phyloP scores from a whole-genome alignment of 2,888 invertebrate genomes.

The Agrochola macilenta region DNA sequence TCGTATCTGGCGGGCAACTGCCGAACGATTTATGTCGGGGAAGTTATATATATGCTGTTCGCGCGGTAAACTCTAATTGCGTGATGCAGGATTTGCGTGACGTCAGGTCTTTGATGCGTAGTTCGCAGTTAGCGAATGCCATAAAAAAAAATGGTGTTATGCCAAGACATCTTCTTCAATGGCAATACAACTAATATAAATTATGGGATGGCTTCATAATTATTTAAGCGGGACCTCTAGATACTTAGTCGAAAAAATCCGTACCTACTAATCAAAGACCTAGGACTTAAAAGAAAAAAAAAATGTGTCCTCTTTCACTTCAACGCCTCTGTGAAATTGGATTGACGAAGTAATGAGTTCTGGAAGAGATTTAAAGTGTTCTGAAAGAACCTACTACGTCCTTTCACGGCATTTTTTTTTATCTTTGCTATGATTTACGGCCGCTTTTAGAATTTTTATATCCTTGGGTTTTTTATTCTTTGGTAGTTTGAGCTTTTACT shows the following conservation, averaged over 20 bases:
- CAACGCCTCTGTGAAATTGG: slow-evolving; percentile 41
- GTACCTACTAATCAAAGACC: slow-evolving; percentile 11
- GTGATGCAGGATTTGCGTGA: no score
- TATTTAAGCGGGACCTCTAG: background rate
- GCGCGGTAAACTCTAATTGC: no score
- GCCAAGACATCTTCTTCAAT: no score
- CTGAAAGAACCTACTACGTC: slow-evolving; percentile 16
- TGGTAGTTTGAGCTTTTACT: slow-evolving; percentile 12
- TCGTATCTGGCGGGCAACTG: no score
- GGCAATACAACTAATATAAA: no score
- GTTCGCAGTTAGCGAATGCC: no score
- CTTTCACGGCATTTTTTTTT: slow-evolving; percentile 28
- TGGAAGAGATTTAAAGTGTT: slow-evolving; percentile 47
- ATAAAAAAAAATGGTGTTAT: no score
- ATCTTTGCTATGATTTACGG: slow-evolving; percentile 33
- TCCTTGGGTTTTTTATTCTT: slow-evolving; percentile 24
- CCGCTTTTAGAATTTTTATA: slow-evolving; percentile 15
- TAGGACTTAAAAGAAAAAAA: background rate
- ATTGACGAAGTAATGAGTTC: slow-evolving; percentile 34
- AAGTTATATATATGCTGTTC: no score
- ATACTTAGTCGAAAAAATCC: background rate
- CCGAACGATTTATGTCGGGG: no score
- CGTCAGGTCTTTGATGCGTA: no score
- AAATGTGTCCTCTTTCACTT: slow-evolving; percentile 15
- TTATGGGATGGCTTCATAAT: no score